phyloP scores from a whole-genome alignment of 2,113 vertebrate genomes.

The Siniperca knerii region DNA sequence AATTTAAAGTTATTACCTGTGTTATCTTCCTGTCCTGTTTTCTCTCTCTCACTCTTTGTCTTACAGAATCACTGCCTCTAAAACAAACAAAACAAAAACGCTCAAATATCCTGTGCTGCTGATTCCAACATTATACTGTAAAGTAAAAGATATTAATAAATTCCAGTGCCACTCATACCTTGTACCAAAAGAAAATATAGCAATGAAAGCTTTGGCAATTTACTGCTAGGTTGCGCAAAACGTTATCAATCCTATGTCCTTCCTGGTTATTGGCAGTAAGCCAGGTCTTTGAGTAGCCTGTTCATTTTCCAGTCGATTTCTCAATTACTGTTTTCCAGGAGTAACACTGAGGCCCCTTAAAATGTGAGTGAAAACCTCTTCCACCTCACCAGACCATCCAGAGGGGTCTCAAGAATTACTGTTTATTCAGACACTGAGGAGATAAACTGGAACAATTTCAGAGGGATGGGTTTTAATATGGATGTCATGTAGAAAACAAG shows the following conservation, averaged over 20 bases:
- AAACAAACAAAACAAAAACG: slow-evolving; percentile 5
- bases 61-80: neutral
- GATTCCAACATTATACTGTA: neutral
- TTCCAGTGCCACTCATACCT: neutral
- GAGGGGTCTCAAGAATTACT: neutral
- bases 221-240: slow-evolving; percentile 30
- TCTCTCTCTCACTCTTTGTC: neutral
- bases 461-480: neutral
- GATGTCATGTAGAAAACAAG: neutral
- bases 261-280: slow-evolving; percentile 30
- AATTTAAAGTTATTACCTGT: neutral
- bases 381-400: neutral
- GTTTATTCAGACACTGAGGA: neutral
- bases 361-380: slow-evolving; percentile 1
- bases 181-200: slow-evolving; percentile 16
- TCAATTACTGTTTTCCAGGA: slow-evolving; percentile 36
- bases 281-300: slow-evolving; percentile 26
- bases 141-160: slow-evolving; percentile 3
- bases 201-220: slow-evolving; percentile 36
- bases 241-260: slow-evolving; percentile 19
- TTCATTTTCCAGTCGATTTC: slow-evolving; percentile 45
- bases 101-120: neutral
- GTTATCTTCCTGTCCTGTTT: neutral
- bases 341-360: slow-evolving; percentile 3
- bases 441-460: neutral